Evolutionary conservation across 2,113 vertebrate species (phyloP).

Genomic region (Otocyon megalotis): DNA sequence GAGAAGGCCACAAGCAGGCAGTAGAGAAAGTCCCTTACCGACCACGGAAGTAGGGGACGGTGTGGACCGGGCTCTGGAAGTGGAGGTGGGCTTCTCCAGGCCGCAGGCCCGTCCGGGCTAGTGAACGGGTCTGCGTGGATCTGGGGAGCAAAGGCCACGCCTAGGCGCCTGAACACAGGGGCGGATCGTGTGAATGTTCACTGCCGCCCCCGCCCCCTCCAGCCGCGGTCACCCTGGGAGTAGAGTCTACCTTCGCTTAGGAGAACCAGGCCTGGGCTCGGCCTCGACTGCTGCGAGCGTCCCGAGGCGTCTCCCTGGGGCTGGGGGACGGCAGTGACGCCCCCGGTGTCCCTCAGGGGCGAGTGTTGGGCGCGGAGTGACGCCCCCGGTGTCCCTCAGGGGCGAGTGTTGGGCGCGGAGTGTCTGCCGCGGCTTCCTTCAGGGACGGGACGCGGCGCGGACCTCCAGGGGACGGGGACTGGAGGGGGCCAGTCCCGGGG

Average conservation of each 20-base stretch:
- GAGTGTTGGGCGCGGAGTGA: not conserved
- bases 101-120: not conserved
- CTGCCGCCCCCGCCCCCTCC: not conserved
- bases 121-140: not conserved
- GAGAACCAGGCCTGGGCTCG: conserved; percentile 69
- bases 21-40: not conserved
- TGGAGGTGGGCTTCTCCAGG: not conserved
- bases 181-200: not conserved
- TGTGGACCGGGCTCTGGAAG: not conserved
- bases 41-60: not conserved
- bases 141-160: conserved; percentile 37
- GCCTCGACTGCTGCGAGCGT: not conserved
- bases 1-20: not conserved
- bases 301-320: not conserved
- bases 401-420: not conserved
- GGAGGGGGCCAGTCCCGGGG: not conserved
- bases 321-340: not conserved
- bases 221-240: not conserved
- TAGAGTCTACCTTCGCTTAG: not conserved
- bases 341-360: not conserved
- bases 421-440: too few relatives aligned
- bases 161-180: not conserved
- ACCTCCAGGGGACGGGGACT: not conserved
- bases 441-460: too few relatives aligned
- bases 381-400: not conserved